Conservation (phyloP, 2,888 invertebrate species). For the Hydrotaea diabolus region DNA sequence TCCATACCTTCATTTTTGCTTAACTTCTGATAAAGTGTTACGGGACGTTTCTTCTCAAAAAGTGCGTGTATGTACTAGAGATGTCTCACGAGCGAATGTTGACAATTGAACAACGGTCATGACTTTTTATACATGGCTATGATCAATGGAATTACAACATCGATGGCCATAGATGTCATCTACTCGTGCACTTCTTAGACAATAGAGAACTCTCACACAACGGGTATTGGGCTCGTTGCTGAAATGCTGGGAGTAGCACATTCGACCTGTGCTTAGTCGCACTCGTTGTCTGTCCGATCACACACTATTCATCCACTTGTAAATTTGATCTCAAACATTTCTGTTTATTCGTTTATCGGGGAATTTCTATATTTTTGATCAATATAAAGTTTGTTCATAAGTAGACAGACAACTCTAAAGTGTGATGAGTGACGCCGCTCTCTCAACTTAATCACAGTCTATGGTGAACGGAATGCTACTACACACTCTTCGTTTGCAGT, state of each 20-base stretch:
- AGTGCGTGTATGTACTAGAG: constrained; percentile 25
- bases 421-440: neutral
- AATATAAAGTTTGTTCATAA: neutral
- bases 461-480: neutral
- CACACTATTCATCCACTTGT: too few relatives aligned
- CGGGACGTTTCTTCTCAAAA: neutral
- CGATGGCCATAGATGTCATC: constrained; percentile 25
- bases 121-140: constrained; percentile 56
- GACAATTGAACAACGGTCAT: constrained; percentile 21
- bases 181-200: constrained; percentile 32
- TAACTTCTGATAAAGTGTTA: constrained; percentile 29
- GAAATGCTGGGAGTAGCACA: too few relatives aligned
- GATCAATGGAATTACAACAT: neutral
- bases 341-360: neutral
- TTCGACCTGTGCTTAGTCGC: neutral
- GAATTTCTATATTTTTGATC: too few relatives aligned
- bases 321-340: neutral
- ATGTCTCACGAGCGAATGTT: constrained; percentile 44
- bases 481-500: neutral
- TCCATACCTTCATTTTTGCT: constrained; percentile 60
- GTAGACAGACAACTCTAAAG: neutral
- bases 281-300: neutral
- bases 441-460: neutral
- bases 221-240: too few relatives aligned
- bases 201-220: neutral